Base-by-base conservation (phyloP, 2,113 vertebrate species). In the Rhizomys pruinosus region DNA sequence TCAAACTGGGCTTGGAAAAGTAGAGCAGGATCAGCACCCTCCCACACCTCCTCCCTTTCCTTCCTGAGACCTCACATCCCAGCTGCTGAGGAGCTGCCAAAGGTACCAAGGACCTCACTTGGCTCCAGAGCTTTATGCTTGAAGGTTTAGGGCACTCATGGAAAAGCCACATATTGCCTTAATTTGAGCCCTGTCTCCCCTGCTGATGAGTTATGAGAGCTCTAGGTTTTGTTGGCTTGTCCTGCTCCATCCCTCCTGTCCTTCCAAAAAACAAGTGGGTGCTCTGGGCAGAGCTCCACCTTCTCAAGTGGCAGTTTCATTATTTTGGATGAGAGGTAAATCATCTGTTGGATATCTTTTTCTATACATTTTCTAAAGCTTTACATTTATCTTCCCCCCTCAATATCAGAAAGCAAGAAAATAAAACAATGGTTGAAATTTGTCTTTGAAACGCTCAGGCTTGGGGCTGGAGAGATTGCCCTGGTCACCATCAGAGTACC, bases 361-460 rank as follows among this genome's bases (percentile, higher is more conserved):
- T 57, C 94, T 96, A 27, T 79, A 20, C 94, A 89, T 77, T 95
- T 77, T 92, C 7, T 89, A 95, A 93, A 90, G 93, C 94, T 97
- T 94, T 96, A 92, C 95, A 68, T 92, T 80, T n/a, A 89, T 79
- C 57, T 87, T 95, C 92, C 78, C 39, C 82, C 66, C 61, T 95
- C 85, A 87, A 71, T 32, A 74, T 27, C 47, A 1, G 91, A 91
- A 5, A 63, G 44, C 47, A 52, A 42, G 27, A 16, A 84, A 82
- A 52, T 7, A 52, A 52, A 52, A 52, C 82, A 90, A 95, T 80
- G 92, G 47, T 89, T 90, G 66, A 52, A 52, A 64, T 92, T 96
- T 94, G 90, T 96, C 97, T 96, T 97, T 90, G 61, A 95, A 71
- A 92, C 93, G 37, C 92, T 97, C 96, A 64, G 97, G 97, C 92